Percentiles rank a stretch among this genome's conserved stretches.
Conservation (phyloP, 1,140 invertebrate genomes). For the Acyrthosiphon pisum region DNA sequence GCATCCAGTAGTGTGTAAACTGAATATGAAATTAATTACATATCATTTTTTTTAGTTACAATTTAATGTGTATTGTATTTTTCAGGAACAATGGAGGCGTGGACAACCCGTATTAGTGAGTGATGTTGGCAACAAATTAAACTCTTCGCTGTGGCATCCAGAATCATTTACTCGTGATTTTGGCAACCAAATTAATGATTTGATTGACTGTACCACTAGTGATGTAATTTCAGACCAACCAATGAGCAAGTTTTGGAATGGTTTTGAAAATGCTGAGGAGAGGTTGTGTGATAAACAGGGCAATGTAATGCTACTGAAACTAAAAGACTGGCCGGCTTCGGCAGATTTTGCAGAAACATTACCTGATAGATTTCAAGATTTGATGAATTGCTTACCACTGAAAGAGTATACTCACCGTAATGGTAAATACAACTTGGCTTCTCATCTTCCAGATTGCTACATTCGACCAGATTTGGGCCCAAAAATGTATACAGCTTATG, state of each 20-base stretch:
- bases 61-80: constrained; percentile 4
- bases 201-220: constrained; percentile 90
- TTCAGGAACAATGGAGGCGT: constrained; percentile 92
- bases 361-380: constrained; percentile 77
- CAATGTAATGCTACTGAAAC: constrained; percentile 90
- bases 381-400: constrained; percentile 92
- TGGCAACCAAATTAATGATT: constrained; percentile 88
- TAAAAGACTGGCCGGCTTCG: constrained; percentile 96
- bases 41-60: not conserved
- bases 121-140: constrained; percentile 80
- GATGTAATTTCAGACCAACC: constrained; percentile 86
- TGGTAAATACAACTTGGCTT: constrained; percentile 89
- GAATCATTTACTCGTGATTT: constrained; percentile 90
- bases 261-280: constrained; percentile 86
- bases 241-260: constrained; percentile 96
- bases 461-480: constrained; percentile 95
- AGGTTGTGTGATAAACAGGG: constrained; percentile 84
- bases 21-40: not conserved
- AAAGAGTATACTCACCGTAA: constrained; percentile 89
- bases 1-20: not conserved
- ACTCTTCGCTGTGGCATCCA: constrained; percentile 87
- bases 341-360: constrained; percentile 62
- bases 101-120: constrained; percentile 97
- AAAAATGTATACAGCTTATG: constrained; percentile 99
- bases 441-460: constrained; percentile 89